Base-by-base conservation (phyloP, 2,113 vertebrate genomes). In the Neodon shergylaensis region DNA sequence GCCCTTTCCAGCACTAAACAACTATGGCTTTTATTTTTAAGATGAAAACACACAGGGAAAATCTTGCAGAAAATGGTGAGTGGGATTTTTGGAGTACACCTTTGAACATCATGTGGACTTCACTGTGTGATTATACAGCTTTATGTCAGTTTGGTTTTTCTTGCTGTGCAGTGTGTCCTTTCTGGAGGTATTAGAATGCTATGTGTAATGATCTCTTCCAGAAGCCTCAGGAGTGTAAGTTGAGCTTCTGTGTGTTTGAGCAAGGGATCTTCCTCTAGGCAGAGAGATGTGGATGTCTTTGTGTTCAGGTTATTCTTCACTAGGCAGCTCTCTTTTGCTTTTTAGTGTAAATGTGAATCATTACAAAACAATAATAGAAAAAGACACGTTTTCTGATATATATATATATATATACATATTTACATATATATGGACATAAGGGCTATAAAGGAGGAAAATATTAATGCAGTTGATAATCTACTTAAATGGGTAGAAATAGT, bases 141-240 rank as follows among this genome's bases (percentile, higher is more conserved):
- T 39, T 36, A 36, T 88, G 16, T 3, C 1, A 12, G 19, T 22
- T 47, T 90, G 39, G 0, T 3, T 94, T 92, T 94, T 76, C 78
- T 92, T 89, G 7, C 31, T 86, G 24, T 47, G 0, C 9, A 61
- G 1, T 24, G 21, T 70, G 74, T 89, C 33, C 0, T 94, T 92
- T 97, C 89, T 84, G 66, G 94, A 94, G 90, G 79, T 21, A 96
- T 88, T 92, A 88, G 54, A 66, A 31, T 74, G 47, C 39, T 65
- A 13, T 91, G 3, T 66, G 3, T 16, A 88, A 95, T n/a, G 93
- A 94, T 86, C 93, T 87, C 33, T 65, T 58, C 94, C 77, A 97
- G 61, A 93, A 94, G 14, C 63, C 14, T n/a, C 24, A 91, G 76
- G 81, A 89, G 26, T 14, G n/a, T n/a, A 87, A 95, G 73, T 2